A percentile compares a stretch with the other conserved stretches of the same genome.
These are phyloP conservation scores for Taurulus bubalis DNA, from an alignment of 2,113 vertebrate species.

Conservation along the genomic window DNA sequence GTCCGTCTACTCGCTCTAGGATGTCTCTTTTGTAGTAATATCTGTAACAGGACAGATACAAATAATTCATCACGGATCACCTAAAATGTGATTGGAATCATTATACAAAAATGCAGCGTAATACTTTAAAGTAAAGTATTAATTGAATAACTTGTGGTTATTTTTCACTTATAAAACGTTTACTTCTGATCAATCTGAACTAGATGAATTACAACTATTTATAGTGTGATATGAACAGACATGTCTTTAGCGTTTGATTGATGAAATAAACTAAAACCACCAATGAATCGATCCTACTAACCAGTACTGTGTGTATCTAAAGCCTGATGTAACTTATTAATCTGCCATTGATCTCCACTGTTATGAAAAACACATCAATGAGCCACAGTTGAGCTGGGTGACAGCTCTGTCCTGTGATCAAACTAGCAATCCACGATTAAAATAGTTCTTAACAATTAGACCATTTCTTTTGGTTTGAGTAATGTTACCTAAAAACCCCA, in stretches of 20 bases:
- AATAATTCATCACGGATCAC: neutral
- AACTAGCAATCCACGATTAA: neutral
- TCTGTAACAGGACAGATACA: slow-evolving; percentile 77
- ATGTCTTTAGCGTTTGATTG: neutral
- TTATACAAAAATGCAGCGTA: neutral
- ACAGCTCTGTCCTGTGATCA: neutral
- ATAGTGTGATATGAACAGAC: neutral
- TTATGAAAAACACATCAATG: neutral
- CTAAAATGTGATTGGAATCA: neutral
- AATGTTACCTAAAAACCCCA: neutral
- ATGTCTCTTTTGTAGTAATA: slow-evolving; percentile 99
- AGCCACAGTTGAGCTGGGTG: neutral
- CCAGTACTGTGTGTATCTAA: neutral
- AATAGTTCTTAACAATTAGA: neutral
- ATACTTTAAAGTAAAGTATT: neutral
- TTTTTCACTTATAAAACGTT: neutral
- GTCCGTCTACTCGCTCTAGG: slow-evolving; percentile 95
- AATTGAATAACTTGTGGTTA: neutral
- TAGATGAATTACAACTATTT: neutral
- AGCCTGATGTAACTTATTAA: neutral
- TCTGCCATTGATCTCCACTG: neutral
- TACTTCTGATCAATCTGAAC: neutral
- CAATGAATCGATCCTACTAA: neutral
- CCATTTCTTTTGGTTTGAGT: neutral
- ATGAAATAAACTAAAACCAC: neutral